Conservation (phyloP, 2,888 invertebrate genomes). For the Polyommatus icarus region DNA sequence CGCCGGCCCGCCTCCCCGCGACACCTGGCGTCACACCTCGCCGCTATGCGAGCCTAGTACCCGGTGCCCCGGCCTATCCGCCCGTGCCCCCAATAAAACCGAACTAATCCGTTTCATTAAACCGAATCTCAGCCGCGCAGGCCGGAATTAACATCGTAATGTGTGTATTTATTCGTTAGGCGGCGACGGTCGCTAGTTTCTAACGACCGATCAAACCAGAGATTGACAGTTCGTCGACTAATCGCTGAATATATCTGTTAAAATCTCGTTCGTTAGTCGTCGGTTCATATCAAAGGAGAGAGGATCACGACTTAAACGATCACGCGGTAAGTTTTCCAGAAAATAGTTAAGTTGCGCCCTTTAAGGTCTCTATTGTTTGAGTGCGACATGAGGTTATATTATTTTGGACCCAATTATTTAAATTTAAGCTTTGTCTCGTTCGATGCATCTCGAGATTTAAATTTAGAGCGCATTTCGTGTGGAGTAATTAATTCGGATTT, state of each 20-base stretch:
- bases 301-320: slow-evolving; percentile 67
- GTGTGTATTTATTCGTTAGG: slow-evolving; percentile 11
- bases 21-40: slow-evolving; percentile 71
- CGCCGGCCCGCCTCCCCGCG: slow-evolving; percentile 70
- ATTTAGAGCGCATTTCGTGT: slow-evolving; percentile 37
- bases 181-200: slow-evolving; percentile 42
- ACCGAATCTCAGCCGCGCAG: slow-evolving; percentile 29
- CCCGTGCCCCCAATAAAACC: slow-evolving; percentile 40
- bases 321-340: slow-evolving; percentile 68
- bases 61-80: slow-evolving; percentile 57
- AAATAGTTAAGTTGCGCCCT: slow-evolving; percentile 63
- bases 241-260: slow-evolving; percentile 55
- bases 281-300: slow-evolving; percentile 66
- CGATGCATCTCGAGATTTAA: not conserved
- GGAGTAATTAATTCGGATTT: slow-evolving; percentile 21
- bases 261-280: slow-evolving; percentile 65
- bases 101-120: slow-evolving; percentile 35
- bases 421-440: not conserved
- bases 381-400: not conserved
- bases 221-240: slow-evolving; percentile 57
- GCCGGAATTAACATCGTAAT: slow-evolving; percentile 9
- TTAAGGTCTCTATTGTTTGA: slow-evolving; percentile 20
- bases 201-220: slow-evolving; percentile 53
- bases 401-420: slow-evolving; percentile 19
- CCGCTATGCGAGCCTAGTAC: slow-evolving; percentile 73